Percentiles rank a stretch among this genome's conserved stretches.
Evolutionary conservation across 1,140 invertebrate genomes (phyloP).

Genomic region (Drosophila pseudoananassae): DNA sequence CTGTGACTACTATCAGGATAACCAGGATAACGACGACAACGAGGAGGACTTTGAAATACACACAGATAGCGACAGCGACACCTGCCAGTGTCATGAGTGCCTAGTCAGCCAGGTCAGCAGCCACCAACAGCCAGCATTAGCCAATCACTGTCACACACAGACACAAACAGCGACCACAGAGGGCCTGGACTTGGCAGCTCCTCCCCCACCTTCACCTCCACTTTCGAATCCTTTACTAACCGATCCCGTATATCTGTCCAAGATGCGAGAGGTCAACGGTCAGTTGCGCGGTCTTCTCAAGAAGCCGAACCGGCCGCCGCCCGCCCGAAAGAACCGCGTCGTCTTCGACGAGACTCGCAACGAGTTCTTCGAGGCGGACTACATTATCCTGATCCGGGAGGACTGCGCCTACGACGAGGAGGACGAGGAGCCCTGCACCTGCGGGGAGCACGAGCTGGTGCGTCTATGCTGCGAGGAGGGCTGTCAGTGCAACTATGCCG

Average conservation of each 20-base stretch:
- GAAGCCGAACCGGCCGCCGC: slow-evolving; percentile 82
- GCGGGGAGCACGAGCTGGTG: slow-evolving; percentile 89
- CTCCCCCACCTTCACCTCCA: not conserved
- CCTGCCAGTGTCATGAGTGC: slow-evolving; percentile 73
- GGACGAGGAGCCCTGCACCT: slow-evolving; percentile 90
- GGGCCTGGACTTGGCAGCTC: not conserved
- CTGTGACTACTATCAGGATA: slow-evolving; percentile 17
- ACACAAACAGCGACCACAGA: not conserved
- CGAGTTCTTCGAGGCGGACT: slow-evolving; percentile 94
- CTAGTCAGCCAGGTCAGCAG: slow-evolving; percentile 44
- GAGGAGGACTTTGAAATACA: slow-evolving; percentile 26
- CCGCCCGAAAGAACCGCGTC: slow-evolving; percentile 88
- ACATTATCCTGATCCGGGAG: slow-evolving; percentile 93
- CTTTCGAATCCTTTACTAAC: not conserved
- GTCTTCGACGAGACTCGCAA: slow-evolving; percentile 93
- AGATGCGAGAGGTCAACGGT: slow-evolving; percentile 82
- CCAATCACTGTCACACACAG: not conserved
- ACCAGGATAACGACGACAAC: slow-evolving; percentile 13
- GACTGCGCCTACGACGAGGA: slow-evolving; percentile 92
- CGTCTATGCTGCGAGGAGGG: slow-evolving; percentile 87
- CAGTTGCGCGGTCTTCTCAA: slow-evolving; percentile 79
- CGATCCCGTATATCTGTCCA: slow-evolving; percentile 11
- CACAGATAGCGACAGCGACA: slow-evolving; percentile 44
- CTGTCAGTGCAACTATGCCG: slow-evolving; percentile 85
- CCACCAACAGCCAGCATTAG: slow-evolving; percentile 7